Percentiles rank a stretch among this genome's conserved stretches.
Evolutionary conservation across 2,113 vertebrate genomes (phyloP).

Genomic region (Dendropsophus ebraccatus): DNA sequence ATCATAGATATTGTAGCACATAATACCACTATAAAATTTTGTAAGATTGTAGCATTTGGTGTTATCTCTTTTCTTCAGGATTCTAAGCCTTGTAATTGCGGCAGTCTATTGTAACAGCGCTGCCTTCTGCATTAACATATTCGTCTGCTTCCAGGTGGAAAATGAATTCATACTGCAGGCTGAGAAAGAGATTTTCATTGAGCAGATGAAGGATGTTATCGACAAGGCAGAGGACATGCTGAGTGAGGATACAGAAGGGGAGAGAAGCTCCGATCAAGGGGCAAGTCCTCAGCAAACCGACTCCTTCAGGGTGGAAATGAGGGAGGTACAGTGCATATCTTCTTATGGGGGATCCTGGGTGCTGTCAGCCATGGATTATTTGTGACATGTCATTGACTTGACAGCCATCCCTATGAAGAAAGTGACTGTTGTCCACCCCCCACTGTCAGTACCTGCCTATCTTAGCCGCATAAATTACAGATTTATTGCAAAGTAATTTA

Average conservation of each 20-base stretch:
- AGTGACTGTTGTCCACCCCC: slow-evolving; percentile 26
- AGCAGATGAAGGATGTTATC: slow-evolving; percentile 97
- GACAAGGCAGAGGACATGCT: slow-evolving; percentile 98
- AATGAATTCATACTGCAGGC: slow-evolving; percentile 92
- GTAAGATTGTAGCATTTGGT: neutral
- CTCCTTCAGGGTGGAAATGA: slow-evolving; percentile 66
- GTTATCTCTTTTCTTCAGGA: neutral
- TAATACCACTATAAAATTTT: neutral
- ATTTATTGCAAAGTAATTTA: slow-evolving; percentile 37
- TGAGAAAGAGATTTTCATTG: slow-evolving; percentile 96
- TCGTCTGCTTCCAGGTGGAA: slow-evolving; percentile 79
- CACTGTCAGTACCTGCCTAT: slow-evolving; percentile 11
- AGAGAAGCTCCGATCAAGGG: slow-evolving; percentile 79
- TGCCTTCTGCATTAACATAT: neutral
- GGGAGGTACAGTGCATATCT: slow-evolving; percentile 74
- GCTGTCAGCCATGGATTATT: neutral
- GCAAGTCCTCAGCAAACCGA: slow-evolving; percentile 81
- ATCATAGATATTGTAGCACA: neutral
- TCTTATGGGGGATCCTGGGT: neutral
- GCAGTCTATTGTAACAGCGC: neutral
- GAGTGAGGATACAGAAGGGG: slow-evolving; percentile 88
- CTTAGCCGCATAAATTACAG: slow-evolving; percentile 31
- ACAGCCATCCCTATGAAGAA: neutral
- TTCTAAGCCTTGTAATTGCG: neutral
- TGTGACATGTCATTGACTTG: neutral